Percentiles rank a stretch among this genome's conserved stretches.
These are phyloP conservation scores for Carassius gibelio DNA, from an alignment of 2,113 vertebrate genomes.

Conservation along the genomic window DNA sequence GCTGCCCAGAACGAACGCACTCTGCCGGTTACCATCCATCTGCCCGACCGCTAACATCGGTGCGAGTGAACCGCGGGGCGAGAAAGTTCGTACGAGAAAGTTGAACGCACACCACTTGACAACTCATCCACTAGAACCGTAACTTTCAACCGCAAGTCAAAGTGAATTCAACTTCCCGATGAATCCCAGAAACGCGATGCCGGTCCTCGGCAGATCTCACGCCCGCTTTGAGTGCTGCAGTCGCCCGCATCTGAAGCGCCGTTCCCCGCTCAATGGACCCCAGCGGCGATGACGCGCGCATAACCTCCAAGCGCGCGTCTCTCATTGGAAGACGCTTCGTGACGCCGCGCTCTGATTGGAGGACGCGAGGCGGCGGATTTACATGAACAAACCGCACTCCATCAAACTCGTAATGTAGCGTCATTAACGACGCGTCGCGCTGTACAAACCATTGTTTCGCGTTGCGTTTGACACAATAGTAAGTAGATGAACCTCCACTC, in stretches of 20 bases:
- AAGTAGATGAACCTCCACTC: slow-evolving; percentile 46
- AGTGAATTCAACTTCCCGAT: too few relatives aligned
- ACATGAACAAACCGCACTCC: slow-evolving; percentile 69
- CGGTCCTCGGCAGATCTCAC: slow-evolving; percentile 56
- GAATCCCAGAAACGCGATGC: slow-evolving; percentile 59
- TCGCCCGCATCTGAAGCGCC: slow-evolving; percentile 68
- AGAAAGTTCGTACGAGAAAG: not conserved
- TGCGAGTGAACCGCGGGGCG: slow-evolving; percentile 66
- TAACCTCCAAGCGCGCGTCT: slow-evolving; percentile 71
- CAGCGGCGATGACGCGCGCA: slow-evolving; percentile 56
- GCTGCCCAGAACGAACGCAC: slow-evolving; percentile 95
- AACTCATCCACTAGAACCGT: slow-evolving; percentile 32
- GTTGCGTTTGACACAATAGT: slow-evolving; percentile 69
- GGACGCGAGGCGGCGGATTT: slow-evolving; percentile 64
- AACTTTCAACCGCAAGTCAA: not conserved
- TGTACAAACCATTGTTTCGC: slow-evolving; percentile 63
- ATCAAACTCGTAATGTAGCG: slow-evolving; percentile 77
- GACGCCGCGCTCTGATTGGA: slow-evolving; percentile 78
- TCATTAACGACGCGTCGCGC: slow-evolving; percentile 70
- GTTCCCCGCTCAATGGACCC: slow-evolving; percentile 70
- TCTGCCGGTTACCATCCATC: slow-evolving; percentile 97
- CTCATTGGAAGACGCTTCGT: slow-evolving; percentile 79
- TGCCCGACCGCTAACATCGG: slow-evolving; percentile 93
- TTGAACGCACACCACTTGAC: not conserved
- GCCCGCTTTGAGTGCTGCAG: slow-evolving; percentile 58